A percentile compares a stretch with the other conserved stretches of the same genome.
These are phyloP conservation scores for Papilio xuthus DNA, from an alignment of 1,140 invertebrate genomes.

Conservation along the genomic window DNA sequence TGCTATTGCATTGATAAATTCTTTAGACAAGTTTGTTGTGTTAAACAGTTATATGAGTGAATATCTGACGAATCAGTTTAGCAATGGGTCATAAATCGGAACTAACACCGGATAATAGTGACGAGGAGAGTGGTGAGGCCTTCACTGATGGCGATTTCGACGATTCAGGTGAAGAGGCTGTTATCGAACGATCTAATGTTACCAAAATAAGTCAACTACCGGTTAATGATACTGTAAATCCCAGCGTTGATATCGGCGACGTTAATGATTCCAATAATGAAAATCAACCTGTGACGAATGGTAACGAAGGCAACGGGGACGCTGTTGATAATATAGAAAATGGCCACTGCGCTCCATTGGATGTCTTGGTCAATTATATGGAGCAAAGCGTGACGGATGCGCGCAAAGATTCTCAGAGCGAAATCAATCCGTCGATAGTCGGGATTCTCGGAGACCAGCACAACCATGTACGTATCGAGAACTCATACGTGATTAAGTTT, in stretches of 20 bases:
- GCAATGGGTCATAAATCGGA: conserved; percentile 65
- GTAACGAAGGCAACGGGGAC: conserved; percentile 36
- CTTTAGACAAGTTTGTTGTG: background rate
- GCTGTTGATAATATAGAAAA: conserved; percentile 39
- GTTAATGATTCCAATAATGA: conserved; percentile 43
- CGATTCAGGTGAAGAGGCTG: conserved; percentile 71
- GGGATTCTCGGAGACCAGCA: conserved; percentile 79
- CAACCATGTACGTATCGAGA: conserved; percentile 73
- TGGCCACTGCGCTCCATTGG: background rate
- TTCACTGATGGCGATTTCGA: conserved; percentile 78
- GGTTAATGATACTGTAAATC: conserved; percentile 70
- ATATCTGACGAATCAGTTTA: conserved; percentile 44
- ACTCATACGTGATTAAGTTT: conserved; percentile 32
- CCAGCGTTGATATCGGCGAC: conserved; percentile 39
- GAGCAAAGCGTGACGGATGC: conserved; percentile 44
- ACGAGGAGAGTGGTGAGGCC: conserved; percentile 73
- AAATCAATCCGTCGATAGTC: conserved; percentile 72
- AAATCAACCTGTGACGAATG: conserved; percentile 32
- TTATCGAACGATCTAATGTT: conserved; percentile 49
- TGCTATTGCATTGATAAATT: conserved; percentile 28
- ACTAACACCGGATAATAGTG: conserved; percentile 66
- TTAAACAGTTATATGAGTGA: conserved; percentile 42
- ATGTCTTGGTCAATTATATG: conserved; percentile 39
- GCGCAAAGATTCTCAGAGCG: conserved; percentile 62
- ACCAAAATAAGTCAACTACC: conserved; percentile 52